phyloP scores from a whole-genome alignment of 2,888 invertebrate genomes.

The Phytoseiulus persimilis region DNA sequence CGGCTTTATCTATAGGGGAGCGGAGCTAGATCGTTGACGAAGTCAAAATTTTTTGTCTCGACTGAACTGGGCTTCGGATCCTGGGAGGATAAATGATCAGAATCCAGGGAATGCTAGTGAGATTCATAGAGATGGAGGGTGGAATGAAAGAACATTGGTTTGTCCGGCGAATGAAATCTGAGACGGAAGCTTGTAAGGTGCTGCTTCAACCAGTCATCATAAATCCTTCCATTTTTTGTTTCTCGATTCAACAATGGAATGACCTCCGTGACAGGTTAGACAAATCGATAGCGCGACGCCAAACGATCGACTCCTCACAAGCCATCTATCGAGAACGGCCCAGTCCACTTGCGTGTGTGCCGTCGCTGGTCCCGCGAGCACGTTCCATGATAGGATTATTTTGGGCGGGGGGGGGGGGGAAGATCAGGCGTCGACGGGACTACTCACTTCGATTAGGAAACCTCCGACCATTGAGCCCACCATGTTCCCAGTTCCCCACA shows the following conservation, averaged over 20 bases:
- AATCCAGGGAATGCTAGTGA: not conserved
- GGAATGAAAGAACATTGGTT: too few species aligned
- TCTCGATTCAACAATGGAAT: not conserved
- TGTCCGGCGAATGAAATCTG: not conserved
- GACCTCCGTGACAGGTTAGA: not conserved
- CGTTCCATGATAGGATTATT: not conserved
- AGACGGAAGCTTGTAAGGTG: not conserved
- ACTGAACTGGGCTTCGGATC: not conserved
- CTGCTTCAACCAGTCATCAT: not conserved
- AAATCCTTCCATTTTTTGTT: not conserved
- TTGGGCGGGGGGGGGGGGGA: too few species aligned
- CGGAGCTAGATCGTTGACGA: too few species aligned
- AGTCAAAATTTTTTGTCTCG: too few species aligned
- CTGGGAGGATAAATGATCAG: not conserved
- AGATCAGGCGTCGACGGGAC: not conserved
- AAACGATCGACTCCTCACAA: not conserved
- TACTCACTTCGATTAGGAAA: conserved; percentile 24
- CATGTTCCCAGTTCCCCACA: conserved; percentile 32
- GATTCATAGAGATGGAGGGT: not conserved
- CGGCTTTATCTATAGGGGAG: too few species aligned
- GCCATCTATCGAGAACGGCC: not conserved
- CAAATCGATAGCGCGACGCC: not conserved
- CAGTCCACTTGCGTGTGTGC: not conserved
- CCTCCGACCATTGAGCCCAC: conserved; percentile 7
- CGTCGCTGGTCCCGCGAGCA: not conserved